Base-by-base conservation (phyloP, 2,888 invertebrate species). In the Odontocolon sp. region DNA sequence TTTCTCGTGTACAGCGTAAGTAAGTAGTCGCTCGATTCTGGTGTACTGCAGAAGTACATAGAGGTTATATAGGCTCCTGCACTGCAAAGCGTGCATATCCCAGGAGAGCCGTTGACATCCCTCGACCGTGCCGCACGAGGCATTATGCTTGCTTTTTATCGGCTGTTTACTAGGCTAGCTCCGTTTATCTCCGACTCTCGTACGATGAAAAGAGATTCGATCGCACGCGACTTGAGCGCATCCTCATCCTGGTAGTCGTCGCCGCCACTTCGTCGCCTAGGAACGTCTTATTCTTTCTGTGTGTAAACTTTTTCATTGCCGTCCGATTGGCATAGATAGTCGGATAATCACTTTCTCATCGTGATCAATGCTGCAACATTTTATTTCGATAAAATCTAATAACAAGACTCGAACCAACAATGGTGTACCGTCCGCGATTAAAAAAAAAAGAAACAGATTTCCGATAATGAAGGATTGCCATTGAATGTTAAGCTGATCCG, bases 101-200 rank as follows among this genome's bases (percentile, higher is more conserved):
- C 85, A 33, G 52, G 86, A 84, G 84, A 85, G 76, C 79, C 80
- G 83, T 85, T 84, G 83, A 83, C 84, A 83, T 82, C 83, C 68
- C 71, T 28, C 23, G 56, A 56, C 69, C 61, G 59, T 45, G 54
- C 45, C 70, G 71, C 79, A 52, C 64, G 64, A 75, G 77, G 82
- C 81, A 78, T 84, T 80, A 83, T 81, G 80, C 76, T 78, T 57
- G 61, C 54, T 78, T 80, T 80, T 80, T 81, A 31, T 64, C 57
- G 64, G 31, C 57, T 26, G 54, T 68, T 74, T 68, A 63, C 56
- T 36, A 38, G 61, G 45, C 67, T 61, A 45, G 45, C 54, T 52
- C 54, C 28, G 52, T 50, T 75, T 57, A 40, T 69, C 47, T 33
- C 18, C 26, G 14, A 33, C 26, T 18, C 21, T 38, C 50, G 71